Conservation (phyloP, 2,797 vertebrate genomes). For the Poecilia velifera region DNA sequence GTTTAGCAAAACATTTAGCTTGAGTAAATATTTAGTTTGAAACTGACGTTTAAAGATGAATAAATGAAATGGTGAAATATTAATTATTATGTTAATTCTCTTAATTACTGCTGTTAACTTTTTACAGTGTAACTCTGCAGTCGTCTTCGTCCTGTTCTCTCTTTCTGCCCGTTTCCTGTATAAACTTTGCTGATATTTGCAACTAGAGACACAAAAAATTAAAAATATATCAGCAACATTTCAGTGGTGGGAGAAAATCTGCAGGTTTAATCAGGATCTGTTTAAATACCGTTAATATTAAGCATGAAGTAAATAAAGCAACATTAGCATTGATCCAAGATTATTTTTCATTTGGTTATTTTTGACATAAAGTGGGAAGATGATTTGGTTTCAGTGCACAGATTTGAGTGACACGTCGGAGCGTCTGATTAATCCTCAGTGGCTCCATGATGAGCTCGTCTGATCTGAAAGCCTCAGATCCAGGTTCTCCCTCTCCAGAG, state of each 20-base stretch:
- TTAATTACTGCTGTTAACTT: too few species aligned
- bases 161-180: too few species aligned
- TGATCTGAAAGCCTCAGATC: slow-evolving; percentile 44
- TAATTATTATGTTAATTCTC: too few species aligned
- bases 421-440: slow-evolving; percentile 37
- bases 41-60: too few species aligned
- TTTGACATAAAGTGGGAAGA: neutral
- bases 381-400: slow-evolving; percentile 7
- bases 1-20: too few species aligned
- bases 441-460: slow-evolving; percentile 50
- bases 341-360: neutral
- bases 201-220: too few species aligned
- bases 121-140: too few species aligned
- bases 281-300: neutral
- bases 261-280: neutral
- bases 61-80: too few species aligned
- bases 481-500: slow-evolving; percentile 59
- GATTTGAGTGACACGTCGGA: neutral
- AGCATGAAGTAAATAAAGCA: neutral
- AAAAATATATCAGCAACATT: neutral
- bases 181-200: too few species aligned
- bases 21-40: too few species aligned
- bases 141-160: too few species aligned
- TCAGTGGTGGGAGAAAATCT: neutral
- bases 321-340: neutral